Conservation (phyloP, 2,797 vertebrate species). For the Cichlasoma orientale region DNA sequence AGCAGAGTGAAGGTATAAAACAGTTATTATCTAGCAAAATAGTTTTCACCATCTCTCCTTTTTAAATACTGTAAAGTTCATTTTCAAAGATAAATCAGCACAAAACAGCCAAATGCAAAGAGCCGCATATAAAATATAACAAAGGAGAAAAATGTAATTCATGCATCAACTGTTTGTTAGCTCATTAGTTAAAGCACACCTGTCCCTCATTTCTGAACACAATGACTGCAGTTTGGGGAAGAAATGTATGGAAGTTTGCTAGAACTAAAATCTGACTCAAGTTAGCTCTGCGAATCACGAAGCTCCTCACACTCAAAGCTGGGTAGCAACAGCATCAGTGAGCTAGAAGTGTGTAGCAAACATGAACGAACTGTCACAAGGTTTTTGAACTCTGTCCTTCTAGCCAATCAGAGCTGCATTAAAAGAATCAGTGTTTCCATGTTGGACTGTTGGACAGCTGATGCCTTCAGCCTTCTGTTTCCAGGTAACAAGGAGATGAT, state of each 20-base stretch:
- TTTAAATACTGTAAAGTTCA: neutral
- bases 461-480: too few species aligned
- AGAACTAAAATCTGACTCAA: too few species aligned
- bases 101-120: neutral
- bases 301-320: too few species aligned
- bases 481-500: too few species aligned
- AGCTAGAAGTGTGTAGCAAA: too few species aligned
- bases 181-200: slow-evolving; percentile 3
- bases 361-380: too few species aligned
- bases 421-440: too few species aligned
- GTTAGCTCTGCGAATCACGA: too few species aligned
- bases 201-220: neutral
- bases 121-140: neutral
- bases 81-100: neutral
- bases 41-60: neutral
- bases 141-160: neutral
- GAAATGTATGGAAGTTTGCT: neutral
- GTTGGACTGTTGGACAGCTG: too few species aligned
- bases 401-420: too few species aligned
- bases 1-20: fast-evolving
- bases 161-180: neutral
- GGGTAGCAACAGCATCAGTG: too few species aligned
- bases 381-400: too few species aligned
- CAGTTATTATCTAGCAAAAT: neutral
- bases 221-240: fast-evolving